Base-by-base conservation (phyloP, 2,113 vertebrate species). In the Chauna torquata region DNA sequence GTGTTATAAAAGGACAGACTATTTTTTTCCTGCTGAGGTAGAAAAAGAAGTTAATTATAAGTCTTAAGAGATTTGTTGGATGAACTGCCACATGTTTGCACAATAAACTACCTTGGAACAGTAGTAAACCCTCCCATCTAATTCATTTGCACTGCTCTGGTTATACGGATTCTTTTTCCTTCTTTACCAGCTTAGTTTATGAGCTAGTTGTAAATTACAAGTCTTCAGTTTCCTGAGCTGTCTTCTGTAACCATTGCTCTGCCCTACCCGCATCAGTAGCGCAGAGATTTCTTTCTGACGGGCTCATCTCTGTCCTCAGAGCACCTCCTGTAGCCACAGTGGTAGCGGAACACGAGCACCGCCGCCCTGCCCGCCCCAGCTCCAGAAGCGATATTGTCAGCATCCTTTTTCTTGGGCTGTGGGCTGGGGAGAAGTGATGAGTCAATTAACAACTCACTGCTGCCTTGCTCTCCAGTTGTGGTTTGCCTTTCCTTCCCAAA, bases 31-130 rank as follows among this genome's bases (percentile, higher is more conserved):
- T 49, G 40, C 80, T 89, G 83, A 92, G 90, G 62, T 55, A 79
- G 78, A 76, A 38, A 24, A 36, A 69, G 30, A 58, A 76, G n/a
- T 87, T 96, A 96, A 94, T 96, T 94, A 40, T 76, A 87, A 94
- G 47, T 27, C 49, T 90, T 83, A 89, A 54, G 65, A 65, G 65
- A 68, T 65, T 50, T 52, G 27, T 87, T 91, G 86, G 11, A 76
- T 87, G 86, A 87, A 61, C 44, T 55, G 38, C 82, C 40, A 22
- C 4, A 18, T 88, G 50, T 88, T 94, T 95, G 66, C 34, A 75
- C 54, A 71, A 62, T 61, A 69, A 72, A 47, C 77, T 78, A 28
- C 30, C 50, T 83, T 24, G 68, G 50, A 82, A 71, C 13, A 45
- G 61, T 36, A 74, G 38, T 22, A 79, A 91, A 65, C 30, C 34